These are phyloP conservation scores for Cepaea hortensis DNA, from an alignment of 2,888 invertebrate genomes.

Conservation along the genomic window DNA sequence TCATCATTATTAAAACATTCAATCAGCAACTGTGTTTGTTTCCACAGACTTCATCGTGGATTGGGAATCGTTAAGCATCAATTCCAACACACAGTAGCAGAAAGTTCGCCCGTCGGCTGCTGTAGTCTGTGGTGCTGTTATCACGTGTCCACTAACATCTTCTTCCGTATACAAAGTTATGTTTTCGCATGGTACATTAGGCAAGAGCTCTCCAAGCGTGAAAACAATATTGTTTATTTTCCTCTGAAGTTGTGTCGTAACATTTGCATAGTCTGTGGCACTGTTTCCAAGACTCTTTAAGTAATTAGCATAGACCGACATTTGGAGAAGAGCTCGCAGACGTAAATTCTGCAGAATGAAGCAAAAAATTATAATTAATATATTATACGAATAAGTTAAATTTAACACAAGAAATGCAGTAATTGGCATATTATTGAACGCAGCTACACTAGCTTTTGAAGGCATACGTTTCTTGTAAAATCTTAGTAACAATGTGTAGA, in stretches of 20 bases:
- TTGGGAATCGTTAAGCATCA: neutral
- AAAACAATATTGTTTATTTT: neutral
- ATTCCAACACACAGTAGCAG: neutral
- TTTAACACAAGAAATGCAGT: too few species aligned
- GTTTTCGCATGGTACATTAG: neutral
- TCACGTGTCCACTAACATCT: neutral
- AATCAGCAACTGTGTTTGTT: neutral
- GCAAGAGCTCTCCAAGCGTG: neutral
- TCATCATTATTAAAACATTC: too few species aligned
- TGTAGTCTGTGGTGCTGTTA: neutral
- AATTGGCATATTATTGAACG: too few species aligned
- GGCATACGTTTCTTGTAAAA: too few species aligned
- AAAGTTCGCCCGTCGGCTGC: neutral
- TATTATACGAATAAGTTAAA: too few species aligned
- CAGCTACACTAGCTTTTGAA: too few species aligned
- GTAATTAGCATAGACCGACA: slow-evolving; percentile 2
- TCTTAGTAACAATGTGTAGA: too few species aligned
- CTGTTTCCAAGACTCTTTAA: neutral
- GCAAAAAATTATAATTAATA: neutral
- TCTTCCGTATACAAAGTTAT: neutral
- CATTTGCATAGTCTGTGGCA: neutral
- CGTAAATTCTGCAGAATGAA: neutral
- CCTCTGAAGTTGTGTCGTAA: neutral
- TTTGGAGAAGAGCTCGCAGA: neutral
- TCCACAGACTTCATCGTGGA: neutral